phyloP scores from a whole-genome alignment of 2,888 invertebrate species.

The Drosophila setosimentum region DNA sequence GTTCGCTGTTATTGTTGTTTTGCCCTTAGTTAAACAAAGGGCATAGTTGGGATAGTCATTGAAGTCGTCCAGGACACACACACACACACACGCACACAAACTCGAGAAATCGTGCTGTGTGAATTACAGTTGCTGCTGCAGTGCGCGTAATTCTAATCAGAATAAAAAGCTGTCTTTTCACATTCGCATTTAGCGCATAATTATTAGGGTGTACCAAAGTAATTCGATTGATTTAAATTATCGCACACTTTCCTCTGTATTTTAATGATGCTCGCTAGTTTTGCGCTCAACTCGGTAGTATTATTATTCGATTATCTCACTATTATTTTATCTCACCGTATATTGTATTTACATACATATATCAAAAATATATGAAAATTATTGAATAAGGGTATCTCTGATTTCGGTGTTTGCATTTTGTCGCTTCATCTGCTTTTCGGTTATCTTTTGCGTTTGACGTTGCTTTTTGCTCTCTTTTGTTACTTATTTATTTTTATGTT shows the following conservation, averaged over 20 bases:
- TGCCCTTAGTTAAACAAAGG: constrained; percentile 64
- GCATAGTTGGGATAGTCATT: constrained; percentile 66
- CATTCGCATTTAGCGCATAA: constrained; percentile 4
- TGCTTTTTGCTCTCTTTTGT: constrained; percentile 55
- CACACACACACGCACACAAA: constrained; percentile 20
- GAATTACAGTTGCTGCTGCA: constrained; percentile 19
- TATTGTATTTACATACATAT: not conserved
- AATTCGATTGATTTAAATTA: not conserved
- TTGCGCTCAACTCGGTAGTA: not conserved
- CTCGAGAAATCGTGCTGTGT: constrained; percentile 27
- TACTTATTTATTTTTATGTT: constrained; percentile 69
- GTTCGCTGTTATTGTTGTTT: constrained; percentile 16
- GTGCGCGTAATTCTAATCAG: constrained; percentile 51
- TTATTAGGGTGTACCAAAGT: constrained; percentile 32
- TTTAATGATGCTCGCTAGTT: not conserved
- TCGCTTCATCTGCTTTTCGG: constrained; percentile 23
- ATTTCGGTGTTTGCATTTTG: constrained; percentile 8
- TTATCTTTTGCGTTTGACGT: constrained; percentile 52
- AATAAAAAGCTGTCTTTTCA: constrained; percentile 25
- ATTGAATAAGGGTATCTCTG: constrained; percentile 18
- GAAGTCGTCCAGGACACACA: constrained; percentile 48
- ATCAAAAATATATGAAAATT: not conserved
- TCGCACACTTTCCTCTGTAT: not conserved
- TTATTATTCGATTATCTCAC: too few species aligned
- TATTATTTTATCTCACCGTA: too few species aligned